Percentiles rank a stretch among this genome's conserved stretches.
These are phyloP conservation scores for Chaetodon auriga DNA, from an alignment of 2,113 vertebrate genomes.

Conservation along the genomic window DNA sequence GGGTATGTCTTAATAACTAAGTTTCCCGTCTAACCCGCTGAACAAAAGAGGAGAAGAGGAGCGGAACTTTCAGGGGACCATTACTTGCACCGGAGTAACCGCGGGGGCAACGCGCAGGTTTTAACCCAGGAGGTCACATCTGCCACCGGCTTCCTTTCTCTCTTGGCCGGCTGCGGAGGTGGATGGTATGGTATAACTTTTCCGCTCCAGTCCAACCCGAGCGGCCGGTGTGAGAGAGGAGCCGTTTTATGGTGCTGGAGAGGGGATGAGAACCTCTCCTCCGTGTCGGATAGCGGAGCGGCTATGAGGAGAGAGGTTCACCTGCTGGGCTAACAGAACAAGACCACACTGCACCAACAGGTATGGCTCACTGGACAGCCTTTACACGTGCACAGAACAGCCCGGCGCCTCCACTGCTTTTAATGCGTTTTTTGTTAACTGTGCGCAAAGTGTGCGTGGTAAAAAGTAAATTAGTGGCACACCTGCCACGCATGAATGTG, in stretches of 20 bases:
- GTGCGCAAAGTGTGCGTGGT: constrained; percentile 35
- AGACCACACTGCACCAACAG: constrained; percentile 82
- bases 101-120: constrained; percentile 27
- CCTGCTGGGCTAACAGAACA: constrained; percentile 79
- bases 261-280: constrained; percentile 77
- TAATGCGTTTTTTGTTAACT: background rate
- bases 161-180: constrained; percentile 21
- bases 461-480: constrained; percentile 37
- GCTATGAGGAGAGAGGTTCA: constrained; percentile 81
- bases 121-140: constrained; percentile 37
- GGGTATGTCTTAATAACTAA: constrained; percentile 60
- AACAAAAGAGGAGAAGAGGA: constrained; percentile 40
- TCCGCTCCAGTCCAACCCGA: constrained; percentile 55
- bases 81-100: constrained; percentile 47
- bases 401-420: background rate
- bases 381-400: background rate
- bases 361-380: constrained; percentile 57
- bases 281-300: constrained; percentile 76
- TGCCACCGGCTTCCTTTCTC: constrained; percentile 15
- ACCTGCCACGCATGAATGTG: background rate
- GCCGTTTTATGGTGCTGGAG: constrained; percentile 60
- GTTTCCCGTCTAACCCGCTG: constrained; percentile 48
- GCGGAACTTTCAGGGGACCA: constrained; percentile 72
- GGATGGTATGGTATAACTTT: constrained; percentile 78
- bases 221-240: constrained; percentile 43